Evolutionary conservation across 2,888 invertebrate species (phyloP).

Genomic region (Heliconius aoede): DNA sequence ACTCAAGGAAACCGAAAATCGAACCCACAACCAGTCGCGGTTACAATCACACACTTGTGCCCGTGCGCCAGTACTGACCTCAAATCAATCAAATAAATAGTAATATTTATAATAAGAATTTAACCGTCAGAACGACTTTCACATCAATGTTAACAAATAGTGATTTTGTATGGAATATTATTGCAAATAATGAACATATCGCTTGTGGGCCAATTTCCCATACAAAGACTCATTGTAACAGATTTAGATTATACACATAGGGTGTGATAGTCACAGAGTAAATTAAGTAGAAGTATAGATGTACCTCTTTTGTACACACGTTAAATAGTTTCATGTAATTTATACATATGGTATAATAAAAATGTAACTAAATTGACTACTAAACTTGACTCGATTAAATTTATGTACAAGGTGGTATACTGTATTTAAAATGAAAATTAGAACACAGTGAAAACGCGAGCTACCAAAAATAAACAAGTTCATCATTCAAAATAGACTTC

Average conservation of each 20-base stretch:
- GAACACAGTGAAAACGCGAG: no score
- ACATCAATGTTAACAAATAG: conserved; percentile 12
- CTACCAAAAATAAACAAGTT: background rate
- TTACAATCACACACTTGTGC: no score
- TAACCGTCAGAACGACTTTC: conserved; percentile 3
- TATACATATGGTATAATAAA: background rate
- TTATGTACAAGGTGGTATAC: no score
- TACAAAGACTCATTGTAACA: conserved; percentile 56
- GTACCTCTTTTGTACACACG: background rate
- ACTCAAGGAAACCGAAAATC: no score
- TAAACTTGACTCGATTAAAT: no score
- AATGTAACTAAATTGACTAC: no score
- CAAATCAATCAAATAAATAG: no score
- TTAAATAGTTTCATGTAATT: background rate
- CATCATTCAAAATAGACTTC: background rate
- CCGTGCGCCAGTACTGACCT: no score
- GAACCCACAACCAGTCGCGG: no score
- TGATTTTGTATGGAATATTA: conserved; percentile 32
- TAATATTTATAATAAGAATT: background rate
- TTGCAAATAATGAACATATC: conserved; percentile 27
- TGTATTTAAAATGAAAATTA: no score
- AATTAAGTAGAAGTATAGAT: conserved; percentile 8
- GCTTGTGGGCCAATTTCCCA: conserved; percentile 53
- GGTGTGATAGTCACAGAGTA: conserved; percentile 47
- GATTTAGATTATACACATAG: conserved; percentile 54